Percentiles rank a stretch among this genome's conserved stretches.
Evolutionary conservation across 2,888 invertebrate genomes (phyloP).

Genomic region (Drosophila anomalata): DNA sequence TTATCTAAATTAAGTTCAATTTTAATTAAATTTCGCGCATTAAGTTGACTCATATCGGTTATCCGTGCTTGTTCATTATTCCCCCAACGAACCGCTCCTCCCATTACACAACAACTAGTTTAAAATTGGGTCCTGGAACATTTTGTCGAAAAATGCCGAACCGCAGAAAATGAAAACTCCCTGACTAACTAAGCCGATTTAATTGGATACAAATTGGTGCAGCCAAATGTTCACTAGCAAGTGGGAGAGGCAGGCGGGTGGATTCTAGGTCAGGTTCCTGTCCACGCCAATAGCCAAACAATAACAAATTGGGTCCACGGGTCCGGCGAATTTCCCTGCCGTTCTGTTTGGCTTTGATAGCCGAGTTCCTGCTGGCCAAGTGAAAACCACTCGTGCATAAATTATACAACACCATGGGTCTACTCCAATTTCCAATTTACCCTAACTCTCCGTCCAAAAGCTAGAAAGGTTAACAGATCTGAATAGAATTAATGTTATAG

Average conservation of each 20-base stretch:
- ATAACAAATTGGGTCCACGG: slow-evolving; percentile 42
- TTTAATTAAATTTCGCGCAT: slow-evolving; percentile 66
- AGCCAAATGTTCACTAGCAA: slow-evolving; percentile 18
- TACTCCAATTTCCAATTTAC: slow-evolving; percentile 7
- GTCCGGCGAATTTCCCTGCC: slow-evolving; percentile 15
- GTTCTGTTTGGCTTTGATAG: slow-evolving; percentile 24
- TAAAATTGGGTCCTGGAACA: slow-evolving; percentile 5
- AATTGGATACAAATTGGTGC: slow-evolving; percentile 55
- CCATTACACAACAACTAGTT: slow-evolving; percentile 25
- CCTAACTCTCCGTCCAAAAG: background rate
- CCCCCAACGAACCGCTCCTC: background rate
- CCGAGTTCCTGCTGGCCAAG: slow-evolving; percentile 35
- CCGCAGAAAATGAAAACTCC: slow-evolving; percentile 17
- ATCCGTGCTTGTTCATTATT: background rate
- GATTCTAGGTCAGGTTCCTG: slow-evolving; percentile 2
- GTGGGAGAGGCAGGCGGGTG: background rate
- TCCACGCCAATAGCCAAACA: slow-evolving; percentile 37
- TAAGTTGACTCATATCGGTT: slow-evolving; percentile 43
- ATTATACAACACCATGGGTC: slow-evolving; percentile 31
- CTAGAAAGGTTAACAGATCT: background rate
- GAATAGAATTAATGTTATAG: background rate
- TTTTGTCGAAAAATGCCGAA: slow-evolving; percentile 32
- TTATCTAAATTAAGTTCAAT: slow-evolving; percentile 62
- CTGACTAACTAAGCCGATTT: slow-evolving; percentile 53
- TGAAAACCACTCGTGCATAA: slow-evolving; percentile 43